phyloP scores from a whole-genome alignment of 2,113 vertebrate genomes.

The Pholis gunnellus region DNA sequence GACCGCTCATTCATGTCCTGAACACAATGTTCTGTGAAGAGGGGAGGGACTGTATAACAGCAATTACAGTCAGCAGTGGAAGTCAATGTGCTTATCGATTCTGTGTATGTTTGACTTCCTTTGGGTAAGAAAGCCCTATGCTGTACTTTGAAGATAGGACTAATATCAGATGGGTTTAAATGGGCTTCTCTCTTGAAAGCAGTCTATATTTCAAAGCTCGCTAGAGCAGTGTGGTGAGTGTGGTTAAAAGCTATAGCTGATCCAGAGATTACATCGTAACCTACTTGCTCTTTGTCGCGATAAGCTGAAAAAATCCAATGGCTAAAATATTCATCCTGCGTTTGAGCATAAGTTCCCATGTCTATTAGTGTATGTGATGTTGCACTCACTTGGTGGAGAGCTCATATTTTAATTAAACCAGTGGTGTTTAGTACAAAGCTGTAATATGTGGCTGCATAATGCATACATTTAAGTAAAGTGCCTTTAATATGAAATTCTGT shows the following conservation, averaged over 20 bases:
- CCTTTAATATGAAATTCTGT: background rate
- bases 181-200: constrained; percentile 51
- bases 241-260: constrained; percentile 68
- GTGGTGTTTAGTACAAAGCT: constrained; percentile 28
- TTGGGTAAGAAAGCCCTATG: constrained; percentile 34
- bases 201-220: constrained; percentile 63
- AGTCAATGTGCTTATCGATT: constrained; percentile 64
- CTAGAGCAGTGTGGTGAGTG: constrained; percentile 35
- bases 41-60: constrained; percentile 43
- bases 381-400: constrained; percentile 32
- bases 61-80: constrained; percentile 51
- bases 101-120: constrained; percentile 39
- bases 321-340: constrained; percentile 46
- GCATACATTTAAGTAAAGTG: constrained; percentile 42
- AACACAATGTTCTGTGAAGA: constrained; percentile 70
- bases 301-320: constrained; percentile 53
- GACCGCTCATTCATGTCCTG: constrained; percentile 68
- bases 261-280: constrained; percentile 68
- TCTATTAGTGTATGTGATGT: constrained; percentile 35
- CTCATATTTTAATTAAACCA: constrained; percentile 58
- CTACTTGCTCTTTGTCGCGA: constrained; percentile 45
- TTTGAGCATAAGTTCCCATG: constrained; percentile 27
- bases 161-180: constrained; percentile 60
- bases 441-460: constrained; percentile 25
- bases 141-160: constrained; percentile 59